Base-by-base conservation (phyloP, 2,888 invertebrate species). In the Phoronis australis region DNA sequence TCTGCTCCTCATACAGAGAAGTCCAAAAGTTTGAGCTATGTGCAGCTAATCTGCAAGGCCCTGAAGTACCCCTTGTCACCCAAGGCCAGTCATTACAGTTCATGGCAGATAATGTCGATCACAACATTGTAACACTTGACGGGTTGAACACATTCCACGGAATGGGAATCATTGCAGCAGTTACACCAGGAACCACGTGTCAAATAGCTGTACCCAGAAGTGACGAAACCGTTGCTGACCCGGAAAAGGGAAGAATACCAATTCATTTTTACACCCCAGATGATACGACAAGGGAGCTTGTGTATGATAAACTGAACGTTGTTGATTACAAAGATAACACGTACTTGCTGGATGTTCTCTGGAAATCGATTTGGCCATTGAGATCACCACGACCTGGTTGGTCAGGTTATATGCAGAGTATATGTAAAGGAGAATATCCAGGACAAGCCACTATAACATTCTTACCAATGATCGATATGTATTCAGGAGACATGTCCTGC, bases 41-140 rank as follows among this genome's bases (percentile, higher is more conserved):
- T 25, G 51, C 53, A 49, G 58, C 53, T 22, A 26, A 46, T 45
- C 21, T 24, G 5, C 27, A 45, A 22, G 54, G 44, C n/a, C 51
- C 46, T 38, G 37, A 46, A 21, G 43, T 58, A 9, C 47, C 48
- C 25, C 23, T 25, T n/a, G 27, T 48, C 44, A 15, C 31, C 20
- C 37, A 47, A 25, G 51, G 49, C 5, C 24, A 48, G 3, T 61
- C 51, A 39, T 27, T 62, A 5, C 63, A 62, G 48, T 64, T 52
- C 46, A 56, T 53, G n/a, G 62, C 61, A 35, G 65, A 66, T 47
- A 66, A 64, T 51, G 60, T 59, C 2, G 60, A 65, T 48, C 64
- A 64, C 46, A 62, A 64, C 42, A 48, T 54, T 20, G 38, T 47
- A 24, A 62, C 59, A 6, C 15, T 62, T n/a, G 59, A 64, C 42